Evolutionary conservation across 2,113 vertebrate genomes (phyloP).

Genomic region (Hoplias malabaricus): DNA sequence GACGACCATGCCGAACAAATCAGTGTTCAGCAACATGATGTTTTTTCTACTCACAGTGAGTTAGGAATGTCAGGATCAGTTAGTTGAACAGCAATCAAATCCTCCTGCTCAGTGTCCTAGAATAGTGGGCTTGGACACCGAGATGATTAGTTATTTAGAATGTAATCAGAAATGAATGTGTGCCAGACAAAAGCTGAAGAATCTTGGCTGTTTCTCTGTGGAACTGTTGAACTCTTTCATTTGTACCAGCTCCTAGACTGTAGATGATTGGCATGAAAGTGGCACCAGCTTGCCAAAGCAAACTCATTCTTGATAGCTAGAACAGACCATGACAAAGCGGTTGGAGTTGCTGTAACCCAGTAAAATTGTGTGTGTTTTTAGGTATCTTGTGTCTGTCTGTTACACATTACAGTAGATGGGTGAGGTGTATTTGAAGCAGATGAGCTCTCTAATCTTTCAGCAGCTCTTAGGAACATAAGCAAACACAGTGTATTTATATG

Average conservation of each 20-base stretch:
- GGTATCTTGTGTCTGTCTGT: slow-evolving; percentile 22
- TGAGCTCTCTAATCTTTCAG: not conserved
- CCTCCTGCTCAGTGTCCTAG: too few species aligned
- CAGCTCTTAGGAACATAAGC: slow-evolving; percentile 5
- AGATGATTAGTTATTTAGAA: not conserved
- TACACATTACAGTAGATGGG: not conserved
- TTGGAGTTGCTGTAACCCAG: slow-evolving; percentile 9
- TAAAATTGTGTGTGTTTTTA: slow-evolving; percentile 9
- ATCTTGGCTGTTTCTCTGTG: slow-evolving; percentile 22
- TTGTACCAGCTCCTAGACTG: slow-evolving; percentile 25
- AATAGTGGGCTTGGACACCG: too few species aligned
- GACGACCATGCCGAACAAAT: not conserved
- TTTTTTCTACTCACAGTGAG: not conserved
- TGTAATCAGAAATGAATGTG: not conserved
- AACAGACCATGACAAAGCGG: slow-evolving; percentile 13
- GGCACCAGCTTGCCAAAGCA: slow-evolving; percentile 21
- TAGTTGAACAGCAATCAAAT: not conserved
- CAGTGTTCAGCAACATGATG: not conserved
- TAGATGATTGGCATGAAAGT: not conserved
- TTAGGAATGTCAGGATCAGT: too few species aligned
- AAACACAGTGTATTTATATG: not conserved
- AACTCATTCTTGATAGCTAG: slow-evolving; percentile 24
- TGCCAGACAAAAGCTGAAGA: not conserved
- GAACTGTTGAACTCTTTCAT: slow-evolving; percentile 25
- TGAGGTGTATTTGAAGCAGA: slow-evolving; percentile 30